These are phyloP conservation scores for Omphaloscelis lunosa DNA, from an alignment of 2,888 invertebrate genomes.

Conservation along the genomic window DNA sequence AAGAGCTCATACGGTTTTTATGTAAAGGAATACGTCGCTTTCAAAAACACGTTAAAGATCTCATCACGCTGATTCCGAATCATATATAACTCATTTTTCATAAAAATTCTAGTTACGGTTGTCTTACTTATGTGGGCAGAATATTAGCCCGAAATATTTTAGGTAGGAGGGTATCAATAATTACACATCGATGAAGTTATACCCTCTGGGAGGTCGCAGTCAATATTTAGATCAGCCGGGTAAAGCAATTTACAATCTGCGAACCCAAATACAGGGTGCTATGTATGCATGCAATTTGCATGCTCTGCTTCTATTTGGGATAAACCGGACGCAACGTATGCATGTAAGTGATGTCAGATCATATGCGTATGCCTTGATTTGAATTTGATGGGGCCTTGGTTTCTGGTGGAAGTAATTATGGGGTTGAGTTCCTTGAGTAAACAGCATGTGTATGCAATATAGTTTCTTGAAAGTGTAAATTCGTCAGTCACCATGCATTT, in stretches of 20 bases:
- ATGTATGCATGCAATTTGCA: conserved; percentile 78
- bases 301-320: conserved; percentile 70
- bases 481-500: neutral
- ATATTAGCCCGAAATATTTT: conserved; percentile 34
- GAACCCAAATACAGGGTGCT: conserved; percentile 70
- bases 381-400: conserved; percentile 57
- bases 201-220: conserved; percentile 59
- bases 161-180: conserved; percentile 19
- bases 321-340: conserved; percentile 63
- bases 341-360: conserved; percentile 68
- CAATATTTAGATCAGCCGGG: conserved; percentile 75
- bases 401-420: conserved; percentile 9
- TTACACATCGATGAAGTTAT: conserved; percentile 59
- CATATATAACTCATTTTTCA: too few relatives aligned
- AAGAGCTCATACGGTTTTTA: too few relatives aligned
- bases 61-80: too few relatives aligned
- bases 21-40: too few relatives aligned
- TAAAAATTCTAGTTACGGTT: too few relatives aligned
- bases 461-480: neutral
- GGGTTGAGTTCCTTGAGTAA: neutral
- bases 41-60: too few relatives aligned
- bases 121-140: too few relatives aligned
- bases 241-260: conserved; percentile 80
- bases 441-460: neutral
- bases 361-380: conserved; percentile 65